Percentiles rank a stretch among this genome's conserved stretches.
phyloP scores from a whole-genome alignment of 1,140 invertebrate genomes.

The Drosophila azteca region DNA sequence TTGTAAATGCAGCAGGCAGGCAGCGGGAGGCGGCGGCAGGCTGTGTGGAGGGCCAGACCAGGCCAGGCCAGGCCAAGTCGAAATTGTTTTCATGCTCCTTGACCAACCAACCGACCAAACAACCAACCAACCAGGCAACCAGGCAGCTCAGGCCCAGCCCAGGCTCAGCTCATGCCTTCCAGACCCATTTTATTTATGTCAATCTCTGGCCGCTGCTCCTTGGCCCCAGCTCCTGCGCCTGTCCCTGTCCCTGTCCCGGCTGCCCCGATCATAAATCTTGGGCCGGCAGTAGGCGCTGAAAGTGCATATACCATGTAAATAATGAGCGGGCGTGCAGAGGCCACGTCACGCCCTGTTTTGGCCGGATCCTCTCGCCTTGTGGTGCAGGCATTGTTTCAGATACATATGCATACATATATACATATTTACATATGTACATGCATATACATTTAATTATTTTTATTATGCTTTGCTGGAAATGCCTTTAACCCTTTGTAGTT shows the following conservation, averaged over 20 bases:
- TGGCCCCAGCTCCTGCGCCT: conserved; percentile 5
- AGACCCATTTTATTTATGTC: conserved; percentile 76
- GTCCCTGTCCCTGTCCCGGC: neutral
- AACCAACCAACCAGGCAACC: conserved; percentile 13
- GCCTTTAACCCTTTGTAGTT: conserved; percentile 52
- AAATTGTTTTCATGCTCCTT: conserved; percentile 70
- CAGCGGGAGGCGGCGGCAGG: no score
- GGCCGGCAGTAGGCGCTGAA: conserved; percentile 51
- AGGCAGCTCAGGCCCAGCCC: neutral
- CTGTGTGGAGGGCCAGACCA: neutral
- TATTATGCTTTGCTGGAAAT: conserved; percentile 43
- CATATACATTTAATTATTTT: conserved; percentile 68
- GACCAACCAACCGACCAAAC: conserved; percentile 43
- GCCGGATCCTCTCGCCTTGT: conserved; percentile 1
- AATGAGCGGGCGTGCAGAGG: conserved; percentile 52
- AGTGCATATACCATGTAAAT: conserved; percentile 61
- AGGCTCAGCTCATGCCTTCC: conserved; percentile 8
- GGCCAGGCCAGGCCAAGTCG: conserved; percentile 24
- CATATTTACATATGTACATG: no score
- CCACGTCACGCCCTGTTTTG: conserved; percentile 60
- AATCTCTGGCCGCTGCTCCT: conserved; percentile 54
- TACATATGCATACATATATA: no score
- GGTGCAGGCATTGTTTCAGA: conserved; percentile 15
- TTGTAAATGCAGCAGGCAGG: conserved; percentile 40
- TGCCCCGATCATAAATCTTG: conserved; percentile 34